These are phyloP conservation scores for Chironomus striatipennis DNA, from an alignment of 1,140 invertebrate genomes.

Conservation along the genomic window DNA sequence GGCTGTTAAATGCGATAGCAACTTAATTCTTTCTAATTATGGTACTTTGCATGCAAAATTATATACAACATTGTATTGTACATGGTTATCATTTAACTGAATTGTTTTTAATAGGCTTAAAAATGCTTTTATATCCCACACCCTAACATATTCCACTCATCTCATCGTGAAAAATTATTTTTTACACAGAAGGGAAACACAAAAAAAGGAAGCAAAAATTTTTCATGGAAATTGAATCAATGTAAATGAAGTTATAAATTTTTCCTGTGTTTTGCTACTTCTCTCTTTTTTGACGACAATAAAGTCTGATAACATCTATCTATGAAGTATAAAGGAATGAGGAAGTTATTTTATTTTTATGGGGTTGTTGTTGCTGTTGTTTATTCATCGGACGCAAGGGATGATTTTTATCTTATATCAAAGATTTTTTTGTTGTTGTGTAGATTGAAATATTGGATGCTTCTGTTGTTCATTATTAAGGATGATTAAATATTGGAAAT, in stretches of 20 bases:
- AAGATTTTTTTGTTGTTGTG: background rate
- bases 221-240: conserved; percentile 5
- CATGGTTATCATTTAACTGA: conserved; percentile 22
- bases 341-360: conserved; percentile 1
- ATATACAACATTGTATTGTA: conserved; percentile 7
- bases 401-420: background rate
- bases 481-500: background rate
- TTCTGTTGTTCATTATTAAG: background rate
- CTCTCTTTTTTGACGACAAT: background rate
- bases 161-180: too few species aligned
- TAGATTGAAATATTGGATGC: background rate
- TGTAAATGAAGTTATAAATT: conserved; percentile 24
- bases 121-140: conserved; percentile 16
- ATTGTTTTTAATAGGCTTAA: conserved; percentile 23
- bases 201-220: background rate
- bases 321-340: conserved; percentile 1
- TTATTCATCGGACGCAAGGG: background rate
- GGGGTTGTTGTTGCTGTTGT: background rate
- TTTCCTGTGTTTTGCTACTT: background rate
- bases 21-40: conserved; percentile 21
- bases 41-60: background rate
- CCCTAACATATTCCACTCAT: background rate
- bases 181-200: too few species aligned
- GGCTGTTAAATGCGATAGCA: conserved; percentile 19
- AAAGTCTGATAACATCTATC: conserved; percentile 9